Base-by-base conservation (phyloP, 2,888 invertebrate genomes). In the Callosobruchus maculatus region DNA sequence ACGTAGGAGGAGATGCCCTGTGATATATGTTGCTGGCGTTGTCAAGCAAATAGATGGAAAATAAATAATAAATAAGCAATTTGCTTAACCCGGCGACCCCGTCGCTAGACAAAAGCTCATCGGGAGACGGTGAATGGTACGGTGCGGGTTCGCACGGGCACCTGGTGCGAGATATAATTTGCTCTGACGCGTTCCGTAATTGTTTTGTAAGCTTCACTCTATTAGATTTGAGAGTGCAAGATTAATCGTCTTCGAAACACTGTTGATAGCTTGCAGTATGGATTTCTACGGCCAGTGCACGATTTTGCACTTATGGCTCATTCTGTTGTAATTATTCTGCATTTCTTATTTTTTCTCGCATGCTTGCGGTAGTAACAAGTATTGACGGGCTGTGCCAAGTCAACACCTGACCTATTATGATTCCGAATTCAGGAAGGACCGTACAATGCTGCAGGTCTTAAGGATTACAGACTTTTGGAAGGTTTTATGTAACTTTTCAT, bases 1-100 rank as follows among this genome's bases (percentile, higher is more conserved):
- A 68, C 71, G 78, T 78, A 74, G 78, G 78, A 75, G 78, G 76
- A 77, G 78, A 73, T 74, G 72, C 75, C 13, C 72, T 72, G 74
- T 77, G 74, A 77, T 76, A 74, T 77, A 77, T 76, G 76, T 76
- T 76, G 72, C 74, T 76, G 77, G 67, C 69, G 74, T 76, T 72
- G 74, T 74, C 77, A 73, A 74, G 71, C 71, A 75, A 75, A 77
- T 73, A 72, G 72, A 74, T 73, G 73, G 74, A 77, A 75, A 77
- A 75, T 76, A 75, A 77, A 76, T 77, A 75, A 71, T 49, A 69
- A 74, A 72, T 72, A 73, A 75, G 74, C 74, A 74, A 75, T 74
- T 75, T 74, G 73, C 74, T 70, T 74, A 75, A 77, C 77, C 75
- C 75, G 71, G 22, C 72, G 70, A 74, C 74, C 74, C 74, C 31